These are phyloP conservation scores for Ibidorhyncha struthersii DNA, from an alignment of 2,113 vertebrate genomes.

Conservation along the genomic window DNA sequence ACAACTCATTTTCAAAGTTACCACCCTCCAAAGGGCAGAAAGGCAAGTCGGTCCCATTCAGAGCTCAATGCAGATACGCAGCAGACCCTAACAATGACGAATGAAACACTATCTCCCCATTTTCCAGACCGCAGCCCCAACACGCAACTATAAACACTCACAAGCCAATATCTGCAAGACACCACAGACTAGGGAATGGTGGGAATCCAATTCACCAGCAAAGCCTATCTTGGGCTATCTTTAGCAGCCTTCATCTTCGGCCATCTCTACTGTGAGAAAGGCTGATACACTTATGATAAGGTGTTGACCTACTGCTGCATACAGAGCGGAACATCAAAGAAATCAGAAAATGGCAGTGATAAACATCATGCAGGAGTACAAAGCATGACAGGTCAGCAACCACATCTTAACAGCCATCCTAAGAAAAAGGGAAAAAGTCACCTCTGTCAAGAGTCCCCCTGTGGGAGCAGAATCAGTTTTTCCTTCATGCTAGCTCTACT, in stretches of 20 bases:
- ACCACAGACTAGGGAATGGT: background rate
- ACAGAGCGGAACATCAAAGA: background rate
- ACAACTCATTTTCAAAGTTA: background rate
- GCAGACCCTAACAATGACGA: rapidly evolving
- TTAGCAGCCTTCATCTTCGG: background rate
- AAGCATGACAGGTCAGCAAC: background rate
- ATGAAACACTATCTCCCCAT: rapidly evolving
- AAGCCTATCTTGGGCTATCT: background rate
- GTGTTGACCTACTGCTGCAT: rapidly evolving
- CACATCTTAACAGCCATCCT: background rate
- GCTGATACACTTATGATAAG: rapidly evolving
- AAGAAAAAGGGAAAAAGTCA: background rate
- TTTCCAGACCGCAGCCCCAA: background rate
- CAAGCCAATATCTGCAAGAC: background rate
- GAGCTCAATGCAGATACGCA: rapidly evolving
- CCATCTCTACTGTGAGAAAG: background rate
- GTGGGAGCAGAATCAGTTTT: background rate
- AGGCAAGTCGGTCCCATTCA: background rate
- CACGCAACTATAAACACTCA: background rate
- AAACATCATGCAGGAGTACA: background rate
- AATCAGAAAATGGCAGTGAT: background rate
- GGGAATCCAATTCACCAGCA: rapidly evolving
- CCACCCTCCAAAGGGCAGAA: background rate
- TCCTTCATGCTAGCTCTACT: background rate
- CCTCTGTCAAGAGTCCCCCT: rapidly evolving